A percentile compares a stretch with the other conserved stretches of the same genome.
These are phyloP conservation scores for Lerema accius DNA, from an alignment of 1,140 invertebrate species.

Conservation along the genomic window DNA sequence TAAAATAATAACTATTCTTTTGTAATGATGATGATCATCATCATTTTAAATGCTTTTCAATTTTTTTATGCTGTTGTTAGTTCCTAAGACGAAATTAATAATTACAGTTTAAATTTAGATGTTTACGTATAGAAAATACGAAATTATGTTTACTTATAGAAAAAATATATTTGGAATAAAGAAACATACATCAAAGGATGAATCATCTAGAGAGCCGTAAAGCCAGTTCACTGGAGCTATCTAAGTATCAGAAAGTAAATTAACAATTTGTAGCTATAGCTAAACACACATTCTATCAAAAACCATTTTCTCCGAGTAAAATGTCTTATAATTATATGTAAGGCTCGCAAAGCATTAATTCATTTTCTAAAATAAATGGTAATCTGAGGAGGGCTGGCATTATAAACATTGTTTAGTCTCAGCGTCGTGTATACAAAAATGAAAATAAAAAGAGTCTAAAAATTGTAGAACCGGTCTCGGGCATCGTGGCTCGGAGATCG, in stretches of 20 bases:
- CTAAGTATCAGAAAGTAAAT: constrained; percentile 17
- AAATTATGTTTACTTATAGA: too few relatives aligned
- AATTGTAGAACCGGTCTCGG: constrained; percentile 81
- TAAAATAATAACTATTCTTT: too few relatives aligned
- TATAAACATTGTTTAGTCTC: constrained; percentile 82
- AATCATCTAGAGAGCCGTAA: too few relatives aligned
- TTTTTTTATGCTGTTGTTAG: too few relatives aligned
- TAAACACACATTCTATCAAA: constrained; percentile 10
- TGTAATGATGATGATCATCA: too few relatives aligned
- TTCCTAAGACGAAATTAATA: too few relatives aligned
- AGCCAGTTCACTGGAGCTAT: too few relatives aligned
- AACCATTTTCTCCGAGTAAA: constrained; percentile 2
- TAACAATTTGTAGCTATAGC: background rate
- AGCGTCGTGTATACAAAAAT: constrained; percentile 81
- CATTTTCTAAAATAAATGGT: constrained; percentile 46
- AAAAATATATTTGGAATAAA: too few relatives aligned
- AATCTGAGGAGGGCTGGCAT: constrained; percentile 70
- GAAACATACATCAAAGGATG: too few relatives aligned
- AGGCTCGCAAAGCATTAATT: constrained; percentile 25
- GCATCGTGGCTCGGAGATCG: constrained; percentile 76
- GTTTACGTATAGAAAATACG: too few relatives aligned
- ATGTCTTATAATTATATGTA: constrained; percentile 26
- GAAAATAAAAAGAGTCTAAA: constrained; percentile 82
- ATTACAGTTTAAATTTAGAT: too few relatives aligned
- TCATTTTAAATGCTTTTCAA: too few relatives aligned